phyloP scores from a whole-genome alignment of 2,888 invertebrate species.

The Aquatica leii region DNA sequence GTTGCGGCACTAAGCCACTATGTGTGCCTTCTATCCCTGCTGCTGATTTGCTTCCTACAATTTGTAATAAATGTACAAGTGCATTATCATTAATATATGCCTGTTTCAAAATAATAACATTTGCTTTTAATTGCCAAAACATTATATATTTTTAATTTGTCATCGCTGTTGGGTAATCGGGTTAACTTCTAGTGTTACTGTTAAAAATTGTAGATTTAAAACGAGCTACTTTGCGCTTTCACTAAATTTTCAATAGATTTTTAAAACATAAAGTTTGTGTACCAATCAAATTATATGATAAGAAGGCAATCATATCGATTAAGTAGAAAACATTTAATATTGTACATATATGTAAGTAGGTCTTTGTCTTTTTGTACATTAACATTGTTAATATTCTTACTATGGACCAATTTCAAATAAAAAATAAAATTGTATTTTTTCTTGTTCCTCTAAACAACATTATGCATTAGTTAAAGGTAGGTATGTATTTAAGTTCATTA shows the following conservation, averaged over 20 bases:
- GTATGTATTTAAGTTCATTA: too few relatives aligned
- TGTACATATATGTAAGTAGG: conserved; percentile 46
- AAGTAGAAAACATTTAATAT: conserved; percentile 11
- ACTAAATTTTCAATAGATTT: conserved; percentile 16
- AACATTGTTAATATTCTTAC: conserved; percentile 36
- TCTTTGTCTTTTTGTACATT: conserved; percentile 48
- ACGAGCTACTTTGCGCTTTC: conserved; percentile 24
- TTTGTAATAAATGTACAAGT: conserved; percentile 15
- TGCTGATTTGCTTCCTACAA: conserved; percentile 24
- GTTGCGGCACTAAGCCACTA: conserved; percentile 32
- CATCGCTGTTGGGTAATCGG: conserved; percentile 11
- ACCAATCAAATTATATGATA: conserved; percentile 8
- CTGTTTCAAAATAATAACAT: conserved; percentile 14
- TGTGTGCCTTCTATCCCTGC: conserved; percentile 41
- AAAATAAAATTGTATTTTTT: conserved; percentile 1
- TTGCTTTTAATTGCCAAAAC: conserved; percentile 14
- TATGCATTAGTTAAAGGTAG: too few relatives aligned
- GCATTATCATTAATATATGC: conserved; percentile 23
- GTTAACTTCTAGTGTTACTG: background rate
- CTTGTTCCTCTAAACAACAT: too few relatives aligned
- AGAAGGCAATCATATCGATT: conserved; percentile 27
- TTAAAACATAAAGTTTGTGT: conserved; percentile 3
- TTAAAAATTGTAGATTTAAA: background rate
- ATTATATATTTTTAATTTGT: conserved; percentile 11
- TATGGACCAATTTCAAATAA: conserved; percentile 32